These are phyloP conservation scores for Raphicerus campestris DNA, from an alignment of 2,113 vertebrate species.

Conservation along the genomic window DNA sequence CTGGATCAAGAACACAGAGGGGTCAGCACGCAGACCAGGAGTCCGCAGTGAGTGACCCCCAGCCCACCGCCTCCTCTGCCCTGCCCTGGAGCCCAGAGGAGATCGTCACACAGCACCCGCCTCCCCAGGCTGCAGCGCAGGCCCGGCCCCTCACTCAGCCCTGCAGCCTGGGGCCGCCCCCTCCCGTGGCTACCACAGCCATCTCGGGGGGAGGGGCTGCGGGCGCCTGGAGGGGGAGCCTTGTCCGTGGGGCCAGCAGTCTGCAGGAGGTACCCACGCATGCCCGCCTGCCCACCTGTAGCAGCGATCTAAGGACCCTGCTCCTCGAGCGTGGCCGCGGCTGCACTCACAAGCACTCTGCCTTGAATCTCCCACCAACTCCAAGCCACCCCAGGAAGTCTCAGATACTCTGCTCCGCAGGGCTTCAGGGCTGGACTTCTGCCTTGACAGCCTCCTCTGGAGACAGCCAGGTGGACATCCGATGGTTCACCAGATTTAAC, in stretches of 20 bases:
- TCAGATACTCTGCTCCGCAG: neutral
- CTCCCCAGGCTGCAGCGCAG: neutral
- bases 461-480: neutral
- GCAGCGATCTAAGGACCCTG: fast-evolving
- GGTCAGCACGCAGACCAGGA: fast-evolving
- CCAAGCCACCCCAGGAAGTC: too few relatives aligned
- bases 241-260: neutral
- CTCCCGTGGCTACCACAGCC: fast-evolving
- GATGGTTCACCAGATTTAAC: neutral
- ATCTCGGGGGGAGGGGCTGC: neutral
- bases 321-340: too few relatives aligned
- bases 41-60: too few relatives aligned
- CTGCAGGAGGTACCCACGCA: neutral
- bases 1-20: neutral
- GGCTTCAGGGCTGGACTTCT: neutral
- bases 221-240: neutral
- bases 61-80: neutral
- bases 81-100: neutral
- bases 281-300: fast-evolving
- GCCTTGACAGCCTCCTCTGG: neutral
- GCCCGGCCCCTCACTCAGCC: neutral
- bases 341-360: neutral
- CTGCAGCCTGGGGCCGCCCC: neutral
- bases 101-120: fast-evolving
- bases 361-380: neutral